Evolutionary conservation across 2,888 invertebrate genomes (phyloP).

Genomic region (Drosophila demipolita): DNA sequence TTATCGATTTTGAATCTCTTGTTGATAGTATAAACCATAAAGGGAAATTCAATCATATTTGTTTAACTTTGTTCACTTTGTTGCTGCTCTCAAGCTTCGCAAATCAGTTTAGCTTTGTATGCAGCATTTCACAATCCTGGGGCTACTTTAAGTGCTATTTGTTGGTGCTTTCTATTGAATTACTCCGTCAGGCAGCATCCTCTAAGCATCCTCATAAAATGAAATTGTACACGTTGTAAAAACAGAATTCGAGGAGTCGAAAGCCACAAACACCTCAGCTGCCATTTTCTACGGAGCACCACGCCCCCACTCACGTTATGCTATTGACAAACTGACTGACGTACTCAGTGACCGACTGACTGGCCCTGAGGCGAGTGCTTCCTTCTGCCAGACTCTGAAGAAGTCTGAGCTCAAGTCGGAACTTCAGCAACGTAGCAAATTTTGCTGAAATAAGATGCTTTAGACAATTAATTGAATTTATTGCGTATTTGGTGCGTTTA

Average conservation of each 20-base stretch:
- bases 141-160: constrained; percentile 39
- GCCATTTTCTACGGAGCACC: constrained; percentile 11
- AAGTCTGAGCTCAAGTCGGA: constrained; percentile 11
- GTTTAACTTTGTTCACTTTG: background rate
- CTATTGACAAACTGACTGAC: constrained; percentile 14
- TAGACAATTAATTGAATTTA: constrained; percentile 75
- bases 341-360: constrained; percentile 5
- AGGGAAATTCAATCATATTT: constrained; percentile 2
- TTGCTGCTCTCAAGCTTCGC: background rate
- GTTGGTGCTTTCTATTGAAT: constrained; percentile 43
- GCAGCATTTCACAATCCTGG: background rate
- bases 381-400: background rate
- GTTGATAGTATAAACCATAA: background rate
- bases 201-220: constrained; percentile 33
- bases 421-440: constrained; percentile 49
- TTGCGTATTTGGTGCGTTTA: constrained; percentile 65
- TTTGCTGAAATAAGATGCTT: constrained; percentile 69
- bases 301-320: background rate
- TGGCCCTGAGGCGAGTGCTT: constrained; percentile 3
- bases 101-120: constrained; percentile 8
- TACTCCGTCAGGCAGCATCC: constrained; percentile 26
- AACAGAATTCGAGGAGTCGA: constrained; percentile 9
- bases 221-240: constrained; percentile 49
- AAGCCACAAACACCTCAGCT: constrained; percentile 41
- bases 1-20: background rate